A percentile compares a stretch with the other conserved stretches of the same genome.
Conservation (phyloP, 2,797 vertebrate genomes). For the Dallia pectoralis region DNA sequence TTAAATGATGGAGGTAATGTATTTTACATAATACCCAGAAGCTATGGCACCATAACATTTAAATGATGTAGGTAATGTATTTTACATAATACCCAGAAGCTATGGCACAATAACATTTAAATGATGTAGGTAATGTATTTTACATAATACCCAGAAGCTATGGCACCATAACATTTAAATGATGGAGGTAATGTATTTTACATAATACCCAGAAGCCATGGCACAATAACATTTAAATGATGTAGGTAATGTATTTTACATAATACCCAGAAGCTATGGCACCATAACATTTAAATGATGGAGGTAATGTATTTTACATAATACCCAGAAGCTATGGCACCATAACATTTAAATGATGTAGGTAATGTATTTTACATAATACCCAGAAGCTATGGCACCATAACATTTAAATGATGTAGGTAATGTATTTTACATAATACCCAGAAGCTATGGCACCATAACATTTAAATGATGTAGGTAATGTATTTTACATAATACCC, state of each 20-base stretch:
- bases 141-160: background rate
- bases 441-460: background rate
- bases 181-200: background rate
- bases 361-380: background rate
- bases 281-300: background rate
- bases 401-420: background rate
- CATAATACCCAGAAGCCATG: background rate
- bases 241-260: background rate
- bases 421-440: background rate
- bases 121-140: background rate
- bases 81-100: background rate
- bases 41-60: background rate
- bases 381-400: background rate
- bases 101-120: background rate
- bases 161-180: background rate
- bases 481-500: background rate
- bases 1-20: background rate
- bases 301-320: background rate
- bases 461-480: background rate
- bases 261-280: background rate
- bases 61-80: background rate
- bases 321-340: background rate
- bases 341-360: background rate
- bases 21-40: background rate
- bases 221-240: background rate